phyloP scores from a whole-genome alignment of 1,140 invertebrate species.

The Belonocnema kinseyi region DNA sequence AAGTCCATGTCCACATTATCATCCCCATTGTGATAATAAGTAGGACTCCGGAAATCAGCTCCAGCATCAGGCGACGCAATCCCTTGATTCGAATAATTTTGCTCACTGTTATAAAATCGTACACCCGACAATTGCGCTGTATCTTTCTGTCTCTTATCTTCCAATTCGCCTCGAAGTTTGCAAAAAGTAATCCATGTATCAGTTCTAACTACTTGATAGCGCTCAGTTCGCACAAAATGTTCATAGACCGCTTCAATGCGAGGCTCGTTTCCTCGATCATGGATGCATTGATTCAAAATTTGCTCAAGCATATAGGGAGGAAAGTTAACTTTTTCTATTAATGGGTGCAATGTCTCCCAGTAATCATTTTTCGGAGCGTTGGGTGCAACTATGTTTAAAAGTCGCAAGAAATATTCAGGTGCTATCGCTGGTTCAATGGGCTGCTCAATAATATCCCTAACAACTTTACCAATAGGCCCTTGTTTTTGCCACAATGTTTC shows the following conservation, averaged over 20 bases:
- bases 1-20: background rate
- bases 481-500: background rate
- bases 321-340: background rate
- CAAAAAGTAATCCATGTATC: background rate
- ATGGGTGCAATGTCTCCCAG: background rate
- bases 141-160: background rate
- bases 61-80: constrained; percentile 3
- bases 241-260: background rate
- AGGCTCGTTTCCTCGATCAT: background rate
- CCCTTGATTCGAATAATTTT: background rate
- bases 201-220: background rate
- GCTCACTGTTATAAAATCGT: background rate
- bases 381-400: too few relatives aligned
- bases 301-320: background rate
- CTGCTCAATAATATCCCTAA: background rate
- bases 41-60: too few relatives aligned
- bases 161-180: background rate
- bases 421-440: background rate
- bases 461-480: background rate
- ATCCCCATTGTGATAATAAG: too few relatives aligned
- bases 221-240: too few relatives aligned
- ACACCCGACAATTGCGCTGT: background rate
- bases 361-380: background rate
- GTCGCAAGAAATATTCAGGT: background rate
- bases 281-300: constrained; percentile 8